phyloP scores from a whole-genome alignment of 2,797 vertebrate species.

The Gouania willdenowi region DNA sequence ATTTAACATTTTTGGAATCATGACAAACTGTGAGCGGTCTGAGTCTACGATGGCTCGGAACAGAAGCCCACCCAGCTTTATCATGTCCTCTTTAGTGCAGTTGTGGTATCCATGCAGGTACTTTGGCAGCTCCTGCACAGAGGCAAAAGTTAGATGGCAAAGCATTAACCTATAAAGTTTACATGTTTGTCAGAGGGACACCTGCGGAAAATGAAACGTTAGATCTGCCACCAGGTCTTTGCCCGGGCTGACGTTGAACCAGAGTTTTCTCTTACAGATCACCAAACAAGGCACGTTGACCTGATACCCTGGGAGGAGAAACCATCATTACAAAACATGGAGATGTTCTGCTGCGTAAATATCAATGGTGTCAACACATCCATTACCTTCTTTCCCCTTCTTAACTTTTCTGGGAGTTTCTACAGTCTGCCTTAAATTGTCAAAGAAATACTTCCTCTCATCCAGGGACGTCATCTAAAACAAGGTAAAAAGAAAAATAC shows the following conservation, averaged over 20 bases:
- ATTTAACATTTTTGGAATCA: conserved; percentile 83
- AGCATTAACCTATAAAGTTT: not conserved
- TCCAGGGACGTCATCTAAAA: conserved; percentile 82
- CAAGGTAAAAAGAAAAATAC: not conserved
- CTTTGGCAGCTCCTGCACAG: conserved; percentile 83
- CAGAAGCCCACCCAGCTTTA: conserved; percentile 83
- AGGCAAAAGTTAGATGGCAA: not conserved
- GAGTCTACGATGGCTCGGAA: conserved; percentile 79
- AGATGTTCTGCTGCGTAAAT: not conserved
- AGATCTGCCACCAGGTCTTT: conserved; percentile 86
- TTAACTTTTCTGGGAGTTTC: conserved; percentile 80
- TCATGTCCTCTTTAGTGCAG: conserved; percentile 82
- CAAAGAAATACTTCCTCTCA: conserved; percentile 90
- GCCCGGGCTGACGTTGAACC: conserved; percentile 87
- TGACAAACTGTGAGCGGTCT: conserved; percentile 79
- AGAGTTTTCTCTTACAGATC: conserved; percentile 91
- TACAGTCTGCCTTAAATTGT: conserved; percentile 81
- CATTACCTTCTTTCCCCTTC: conserved; percentile 81
- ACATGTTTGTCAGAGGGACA: conserved; percentile 6
- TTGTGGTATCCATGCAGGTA: conserved; percentile 88
- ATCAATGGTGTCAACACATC: not conserved
- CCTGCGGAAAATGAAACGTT: conserved; percentile 95
- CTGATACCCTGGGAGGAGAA: conserved; percentile 56
- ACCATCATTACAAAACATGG: not conserved
- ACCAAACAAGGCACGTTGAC: conserved; percentile 73